Percentiles rank a stretch among this genome's conserved stretches.
Evolutionary conservation across 2,888 invertebrate genomes (phyloP).

Genomic region (Idaea straminata): DNA sequence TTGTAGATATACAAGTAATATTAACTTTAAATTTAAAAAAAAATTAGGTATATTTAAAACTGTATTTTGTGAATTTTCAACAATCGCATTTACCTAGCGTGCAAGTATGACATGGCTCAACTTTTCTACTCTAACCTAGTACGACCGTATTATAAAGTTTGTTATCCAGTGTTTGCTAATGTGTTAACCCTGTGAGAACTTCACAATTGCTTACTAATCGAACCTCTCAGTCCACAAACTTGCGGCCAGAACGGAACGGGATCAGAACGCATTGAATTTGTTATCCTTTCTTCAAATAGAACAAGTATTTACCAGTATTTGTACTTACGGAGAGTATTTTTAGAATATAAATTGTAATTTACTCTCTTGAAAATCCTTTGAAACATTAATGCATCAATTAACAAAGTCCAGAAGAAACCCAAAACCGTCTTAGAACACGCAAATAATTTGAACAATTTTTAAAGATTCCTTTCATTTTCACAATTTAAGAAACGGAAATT

Average conservation of each 20-base stretch:
- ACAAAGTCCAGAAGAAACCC: constrained; percentile 4
- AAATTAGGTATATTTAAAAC: neutral
- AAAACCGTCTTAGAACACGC: neutral
- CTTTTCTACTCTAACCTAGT: neutral
- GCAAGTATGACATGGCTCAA: neutral
- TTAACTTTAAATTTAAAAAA: neutral
- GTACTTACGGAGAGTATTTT: neutral
- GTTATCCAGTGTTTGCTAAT: constrained; percentile 5
- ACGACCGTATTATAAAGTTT: neutral
- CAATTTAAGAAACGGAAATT: neutral
- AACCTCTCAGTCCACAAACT: neutral
- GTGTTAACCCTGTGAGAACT: constrained; percentile 7
- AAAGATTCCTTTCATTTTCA: neutral
- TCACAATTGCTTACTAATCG: constrained; percentile 14
- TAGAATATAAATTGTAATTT: neutral
- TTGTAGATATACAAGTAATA: neutral
- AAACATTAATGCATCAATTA: constrained; percentile 15
- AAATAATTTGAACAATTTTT: neutral
- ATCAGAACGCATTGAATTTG: neutral
- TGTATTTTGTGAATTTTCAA: too few relatives aligned
- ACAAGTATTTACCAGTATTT: neutral
- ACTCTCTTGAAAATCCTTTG: constrained; percentile 3
- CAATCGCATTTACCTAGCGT: neutral
- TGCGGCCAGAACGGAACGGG: constrained; percentile 9
- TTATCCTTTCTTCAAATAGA: neutral